These are phyloP conservation scores for Phalacrocorax carbo DNA, from an alignment of 2,113 vertebrate species.

Conservation along the genomic window DNA sequence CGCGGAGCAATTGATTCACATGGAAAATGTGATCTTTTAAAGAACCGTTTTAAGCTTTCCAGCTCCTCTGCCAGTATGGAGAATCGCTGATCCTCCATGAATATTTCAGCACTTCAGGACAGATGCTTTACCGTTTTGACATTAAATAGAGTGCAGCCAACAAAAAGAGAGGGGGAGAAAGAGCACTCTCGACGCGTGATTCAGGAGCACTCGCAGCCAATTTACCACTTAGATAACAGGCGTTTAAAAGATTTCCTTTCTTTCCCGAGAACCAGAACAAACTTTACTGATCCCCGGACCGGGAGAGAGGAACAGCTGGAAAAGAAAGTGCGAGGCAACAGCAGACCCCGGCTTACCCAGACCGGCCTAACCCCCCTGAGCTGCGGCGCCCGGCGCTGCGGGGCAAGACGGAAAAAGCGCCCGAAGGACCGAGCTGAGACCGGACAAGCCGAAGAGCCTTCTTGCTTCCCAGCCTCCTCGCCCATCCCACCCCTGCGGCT, in stretches of 20 bases:
- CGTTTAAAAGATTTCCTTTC: slow-evolving; percentile 3
- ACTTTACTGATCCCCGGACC: neutral
- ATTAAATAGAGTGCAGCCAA: slow-evolving; percentile 58
- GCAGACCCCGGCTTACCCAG: neutral
- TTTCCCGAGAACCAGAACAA: neutral
- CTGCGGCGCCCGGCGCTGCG: neutral
- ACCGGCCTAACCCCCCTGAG: neutral
- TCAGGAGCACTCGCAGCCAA: slow-evolving; percentile 32
- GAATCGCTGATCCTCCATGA: slow-evolving; percentile 50
- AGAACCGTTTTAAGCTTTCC: slow-evolving; percentile 64
- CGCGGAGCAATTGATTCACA: slow-evolving; percentile 40
- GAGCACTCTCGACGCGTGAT: neutral
- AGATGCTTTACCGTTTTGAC: slow-evolving; percentile 57
- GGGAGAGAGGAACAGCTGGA: neutral
- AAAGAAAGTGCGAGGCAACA: neutral
- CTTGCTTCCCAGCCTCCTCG: neutral
- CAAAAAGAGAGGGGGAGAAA: neutral
- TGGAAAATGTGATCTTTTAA: slow-evolving; percentile 56
- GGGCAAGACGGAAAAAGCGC: fast-evolving
- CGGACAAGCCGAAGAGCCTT: neutral
- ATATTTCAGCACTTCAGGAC: slow-evolving; percentile 63
- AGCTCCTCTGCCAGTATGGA: neutral
- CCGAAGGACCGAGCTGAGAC: neutral
- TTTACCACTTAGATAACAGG: slow-evolving; percentile 33
- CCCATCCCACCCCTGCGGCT: neutral